Base-by-base conservation (phyloP, 2,797 vertebrate species). In the Lutra lutra region DNA sequence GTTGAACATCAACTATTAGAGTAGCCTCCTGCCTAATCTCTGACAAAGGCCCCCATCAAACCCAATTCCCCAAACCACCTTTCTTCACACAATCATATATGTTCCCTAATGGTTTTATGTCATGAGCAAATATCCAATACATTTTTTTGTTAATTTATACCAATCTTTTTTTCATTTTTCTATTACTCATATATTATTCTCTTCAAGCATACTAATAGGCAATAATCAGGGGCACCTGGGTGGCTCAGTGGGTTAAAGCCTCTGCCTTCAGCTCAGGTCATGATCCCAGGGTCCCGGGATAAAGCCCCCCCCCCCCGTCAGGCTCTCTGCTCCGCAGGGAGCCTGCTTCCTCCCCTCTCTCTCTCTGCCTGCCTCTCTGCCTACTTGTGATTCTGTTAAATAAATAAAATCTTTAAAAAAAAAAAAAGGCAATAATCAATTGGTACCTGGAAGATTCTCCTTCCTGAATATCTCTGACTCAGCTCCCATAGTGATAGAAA, bases 1-100 rank as follows among this genome's bases (percentile, higher is more conserved):
- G 21, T 40, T 89, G 91, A 86, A 82, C 68, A 88, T 83, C 62
- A 95, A 70, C 60, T 97, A 43, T 90, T 72, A 94, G 84, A 48
- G 83, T 32, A 93, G 93, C n/a, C 23, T 72, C 43, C 38, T 93
- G 35, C 62, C 85, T 92, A 21, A 86, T 95, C 18, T 78, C 91
- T 87, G 66, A n/a, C 66, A 70, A 80, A 92, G 12, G 66, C 4
- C 17, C 14, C n/a, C 72, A 73, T 90, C 60, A 91, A 96, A 94
- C n/a, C 29, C 86, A 96, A 38, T 89, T 91, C 72, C 72, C 62
- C 89, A 86, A 94, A 62, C 48, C 3, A 82, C 43, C 35, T 58
- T 87, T 89, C 75, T 88, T 83, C 43, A 91, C 66, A 40, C 62
- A 79, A 51, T 96, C 85, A 62, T 17, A 51, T 78, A 48, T 64